These are phyloP conservation scores for Cynopterus sphinx DNA, from an alignment of 2,797 vertebrate genomes.

Conservation along the genomic window DNA sequence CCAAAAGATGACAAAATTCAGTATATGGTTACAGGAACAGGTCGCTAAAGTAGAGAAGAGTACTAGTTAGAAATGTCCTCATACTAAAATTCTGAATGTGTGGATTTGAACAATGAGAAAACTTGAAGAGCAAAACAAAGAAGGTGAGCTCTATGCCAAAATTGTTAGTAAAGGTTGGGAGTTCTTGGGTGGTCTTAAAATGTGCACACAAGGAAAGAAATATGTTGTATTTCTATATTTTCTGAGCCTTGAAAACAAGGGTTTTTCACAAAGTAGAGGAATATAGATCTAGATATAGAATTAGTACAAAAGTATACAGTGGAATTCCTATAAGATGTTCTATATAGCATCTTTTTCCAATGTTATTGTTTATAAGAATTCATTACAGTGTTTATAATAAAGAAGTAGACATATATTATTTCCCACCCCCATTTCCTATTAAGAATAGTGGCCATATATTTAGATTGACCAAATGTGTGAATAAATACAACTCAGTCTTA, in stretches of 20 bases:
- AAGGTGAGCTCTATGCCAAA: not conserved
- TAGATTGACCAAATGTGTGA: not conserved
- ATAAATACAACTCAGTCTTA: not conserved
- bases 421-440: not conserved
- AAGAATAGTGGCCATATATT: not conserved
- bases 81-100: not conserved
- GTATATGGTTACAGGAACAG: not conserved
- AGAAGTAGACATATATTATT: not conserved
- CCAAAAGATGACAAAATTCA: not conserved
- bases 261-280: not conserved
- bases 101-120: not conserved
- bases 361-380: not conserved
- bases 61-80: not conserved
- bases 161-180: not conserved
- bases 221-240: not conserved
- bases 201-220: not conserved
- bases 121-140: not conserved
- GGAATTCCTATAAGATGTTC: not conserved
- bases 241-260: not conserved
- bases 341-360: not conserved
- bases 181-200: not conserved
- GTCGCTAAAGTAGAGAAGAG: not conserved
- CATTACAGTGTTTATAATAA: not conserved
- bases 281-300: not conserved
- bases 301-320: not conserved